phyloP scores from a whole-genome alignment of 2,113 vertebrate species.

The Burhinus bistriatus region DNA sequence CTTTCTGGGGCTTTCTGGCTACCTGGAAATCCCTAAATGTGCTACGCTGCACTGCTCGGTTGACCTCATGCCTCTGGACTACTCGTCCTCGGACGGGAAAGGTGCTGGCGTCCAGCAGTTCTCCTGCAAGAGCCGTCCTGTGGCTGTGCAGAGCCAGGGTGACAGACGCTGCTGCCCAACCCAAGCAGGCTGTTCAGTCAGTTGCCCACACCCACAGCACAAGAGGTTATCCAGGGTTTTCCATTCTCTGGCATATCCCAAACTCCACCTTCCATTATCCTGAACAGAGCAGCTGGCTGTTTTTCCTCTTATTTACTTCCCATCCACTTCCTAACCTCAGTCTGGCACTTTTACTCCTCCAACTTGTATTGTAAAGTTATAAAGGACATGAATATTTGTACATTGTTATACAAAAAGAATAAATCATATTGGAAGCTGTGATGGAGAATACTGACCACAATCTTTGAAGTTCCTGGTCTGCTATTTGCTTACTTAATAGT shows the following conservation, averaged over 20 bases:
- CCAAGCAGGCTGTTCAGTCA: not conserved
- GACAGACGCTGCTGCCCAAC: not conserved
- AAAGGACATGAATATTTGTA: not conserved
- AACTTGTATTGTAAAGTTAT: not conserved
- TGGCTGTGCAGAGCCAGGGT: not conserved
- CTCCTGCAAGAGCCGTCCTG: not conserved
- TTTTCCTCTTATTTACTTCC: conserved; percentile 11
- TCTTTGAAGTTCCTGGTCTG: not conserved
- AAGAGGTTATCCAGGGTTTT: conserved; percentile 15
- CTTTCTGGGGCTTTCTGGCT: not conserved
- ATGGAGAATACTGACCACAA: not conserved
- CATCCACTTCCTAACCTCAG: not conserved
- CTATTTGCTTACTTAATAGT: not conserved
- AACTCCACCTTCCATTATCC: conserved; percentile 4
- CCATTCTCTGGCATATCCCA: not conserved
- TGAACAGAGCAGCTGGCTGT: not conserved
- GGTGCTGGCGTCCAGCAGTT: not conserved
- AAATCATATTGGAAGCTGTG: not conserved
- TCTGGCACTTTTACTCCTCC: not conserved
- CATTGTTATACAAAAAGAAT: not conserved
- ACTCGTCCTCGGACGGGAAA: accelerated
- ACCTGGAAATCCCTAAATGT: not conserved
- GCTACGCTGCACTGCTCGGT: not conserved
- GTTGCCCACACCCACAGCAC: not conserved
- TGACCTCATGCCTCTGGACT: not conserved